phyloP scores from a whole-genome alignment of 92 coral and sea anemone species.

The Blastomussa wellsi region DNA sequence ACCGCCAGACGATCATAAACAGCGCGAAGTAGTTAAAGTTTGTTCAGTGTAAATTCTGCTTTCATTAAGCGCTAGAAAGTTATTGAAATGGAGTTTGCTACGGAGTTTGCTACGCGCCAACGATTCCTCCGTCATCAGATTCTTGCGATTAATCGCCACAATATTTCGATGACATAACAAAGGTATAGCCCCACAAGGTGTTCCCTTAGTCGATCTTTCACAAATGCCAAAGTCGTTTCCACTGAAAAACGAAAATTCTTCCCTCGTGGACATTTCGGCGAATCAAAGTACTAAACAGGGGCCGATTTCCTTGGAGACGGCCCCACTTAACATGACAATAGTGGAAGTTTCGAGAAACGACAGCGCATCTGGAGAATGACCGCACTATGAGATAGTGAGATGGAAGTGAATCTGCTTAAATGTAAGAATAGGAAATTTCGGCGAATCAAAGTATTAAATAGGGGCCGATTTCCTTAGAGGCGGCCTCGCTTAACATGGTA shows the following conservation, averaged over 20 bases:
- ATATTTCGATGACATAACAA: neutral
- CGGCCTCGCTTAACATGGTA: conserved; percentile 34
- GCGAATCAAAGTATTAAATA: conserved; percentile 3
- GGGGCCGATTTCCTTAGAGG: conserved; percentile 13
- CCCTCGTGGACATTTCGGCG: neutral
- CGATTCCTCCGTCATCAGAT: conserved; percentile 23
- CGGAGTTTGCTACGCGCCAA: conserved; percentile 12
- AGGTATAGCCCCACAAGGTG: neutral
- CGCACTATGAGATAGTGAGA: too few species aligned
- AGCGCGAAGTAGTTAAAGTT: conserved; percentile 16
- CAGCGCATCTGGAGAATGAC: conserved; percentile 7
- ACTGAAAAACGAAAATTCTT: neutral
- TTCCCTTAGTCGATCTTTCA: neutral
- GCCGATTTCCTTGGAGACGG: conserved; percentile 18
- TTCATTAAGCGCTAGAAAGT: conserved; percentile 17
- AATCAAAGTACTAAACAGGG: neutral
- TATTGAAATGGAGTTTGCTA: conserved; percentile 8
- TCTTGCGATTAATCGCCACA: conserved; percentile 7
- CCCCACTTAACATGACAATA: conserved; percentile 39
- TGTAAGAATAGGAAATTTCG: too few species aligned
- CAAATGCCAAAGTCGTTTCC: neutral
- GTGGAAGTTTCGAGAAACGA: neutral
- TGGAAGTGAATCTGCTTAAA: too few species aligned
- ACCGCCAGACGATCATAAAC: conserved; percentile 15
- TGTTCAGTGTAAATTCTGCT: conserved; percentile 20